Conservation (phyloP, 1,140 invertebrate genomes). For the Andricus grossulariae region DNA sequence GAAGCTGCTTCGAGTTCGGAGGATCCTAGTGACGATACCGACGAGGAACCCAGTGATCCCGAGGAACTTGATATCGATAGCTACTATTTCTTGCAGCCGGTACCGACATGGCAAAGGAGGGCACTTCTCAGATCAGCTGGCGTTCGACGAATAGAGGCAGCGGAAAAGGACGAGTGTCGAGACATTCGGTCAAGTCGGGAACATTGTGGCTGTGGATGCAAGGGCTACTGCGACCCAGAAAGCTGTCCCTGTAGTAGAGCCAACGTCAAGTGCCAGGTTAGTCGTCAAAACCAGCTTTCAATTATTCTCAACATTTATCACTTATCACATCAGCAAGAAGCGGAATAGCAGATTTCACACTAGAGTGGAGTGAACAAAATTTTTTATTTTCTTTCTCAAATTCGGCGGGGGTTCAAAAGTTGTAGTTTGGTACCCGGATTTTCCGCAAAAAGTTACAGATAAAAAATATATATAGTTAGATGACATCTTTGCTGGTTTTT, state of each 20-base stretch:
- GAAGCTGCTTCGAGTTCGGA: slow-evolving; percentile 72
- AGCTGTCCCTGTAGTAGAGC: slow-evolving; percentile 95
- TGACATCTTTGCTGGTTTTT: too few relatives aligned
- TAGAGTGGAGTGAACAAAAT: too few relatives aligned
- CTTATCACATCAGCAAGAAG: too few relatives aligned
- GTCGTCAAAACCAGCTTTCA: slow-evolving; percentile 8
- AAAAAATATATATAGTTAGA: too few relatives aligned
- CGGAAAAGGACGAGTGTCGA: slow-evolving; percentile 96
- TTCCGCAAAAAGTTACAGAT: too few relatives aligned
- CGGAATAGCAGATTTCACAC: too few relatives aligned
- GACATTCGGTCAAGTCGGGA: slow-evolving; percentile 94
- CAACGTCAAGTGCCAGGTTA: slow-evolving; percentile 95
- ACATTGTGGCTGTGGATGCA: slow-evolving; percentile 96
- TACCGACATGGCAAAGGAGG: slow-evolving; percentile 92
- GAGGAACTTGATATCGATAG: slow-evolving; percentile 93
- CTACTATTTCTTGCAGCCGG: slow-evolving; percentile 95
- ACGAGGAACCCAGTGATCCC: slow-evolving; percentile 88
- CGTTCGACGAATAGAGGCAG: slow-evolving; percentile 93
- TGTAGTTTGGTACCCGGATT: too few relatives aligned
- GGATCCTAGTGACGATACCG: slow-evolving; percentile 85
- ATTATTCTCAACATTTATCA: too few relatives aligned
- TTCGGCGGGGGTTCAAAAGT: too few relatives aligned
- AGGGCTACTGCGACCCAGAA: slow-evolving; percentile 95
- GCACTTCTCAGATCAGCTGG: slow-evolving; percentile 91
- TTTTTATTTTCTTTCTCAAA: too few relatives aligned